Evolutionary conservation across 2,797 vertebrate species (phyloP).

Genomic region (Danio jaintianensis): DNA sequence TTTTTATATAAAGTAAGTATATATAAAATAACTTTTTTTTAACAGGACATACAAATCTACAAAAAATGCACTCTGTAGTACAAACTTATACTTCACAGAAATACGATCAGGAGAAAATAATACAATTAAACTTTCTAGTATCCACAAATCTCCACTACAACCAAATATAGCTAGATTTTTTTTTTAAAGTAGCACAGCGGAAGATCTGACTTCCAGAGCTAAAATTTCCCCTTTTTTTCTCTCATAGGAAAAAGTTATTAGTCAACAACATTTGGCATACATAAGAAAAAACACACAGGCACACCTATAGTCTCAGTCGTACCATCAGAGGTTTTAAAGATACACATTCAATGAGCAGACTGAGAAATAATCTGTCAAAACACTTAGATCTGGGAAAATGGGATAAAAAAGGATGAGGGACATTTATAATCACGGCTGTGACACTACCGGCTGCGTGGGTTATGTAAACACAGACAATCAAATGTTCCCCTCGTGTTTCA

Average conservation of each 20-base stretch:
- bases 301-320: background rate
- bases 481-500: background rate
- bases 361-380: slow-evolving; percentile 34
- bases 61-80: background rate
- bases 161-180: background rate
- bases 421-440: background rate
- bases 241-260: background rate
- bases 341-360: slow-evolving; percentile 41
- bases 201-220: background rate
- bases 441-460: background rate
- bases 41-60: no score
- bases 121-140: background rate
- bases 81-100: background rate
- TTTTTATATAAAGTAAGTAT: background rate
- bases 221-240: background rate
- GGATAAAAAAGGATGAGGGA: slow-evolving; percentile 12
- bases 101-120: background rate
- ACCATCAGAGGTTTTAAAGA: slow-evolving; percentile 26
- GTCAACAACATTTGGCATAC: background rate
- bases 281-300: background rate
- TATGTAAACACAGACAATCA: slow-evolving; percentile 31
- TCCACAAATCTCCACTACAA: background rate
- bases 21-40: no score
- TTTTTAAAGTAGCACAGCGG: background rate
- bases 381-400: background rate